Evolutionary conservation across 2,797 vertebrate genomes (phyloP).

Genomic region (Antennarius maculatus): DNA sequence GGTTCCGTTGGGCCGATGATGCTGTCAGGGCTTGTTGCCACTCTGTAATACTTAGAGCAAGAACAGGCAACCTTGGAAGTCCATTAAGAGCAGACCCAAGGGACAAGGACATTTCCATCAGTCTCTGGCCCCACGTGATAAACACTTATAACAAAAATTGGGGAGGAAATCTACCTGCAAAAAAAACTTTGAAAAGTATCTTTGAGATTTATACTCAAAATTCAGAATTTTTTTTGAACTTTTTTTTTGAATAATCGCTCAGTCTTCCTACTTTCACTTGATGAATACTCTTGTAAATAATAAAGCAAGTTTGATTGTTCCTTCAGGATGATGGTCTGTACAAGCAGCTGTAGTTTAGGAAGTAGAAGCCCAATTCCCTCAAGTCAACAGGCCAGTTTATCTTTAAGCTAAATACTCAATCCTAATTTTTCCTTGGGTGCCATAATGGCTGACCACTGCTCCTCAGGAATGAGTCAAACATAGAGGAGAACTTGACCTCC

Average conservation of each 20-base stretch:
- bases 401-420: too few relatives aligned
- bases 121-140: conserved; percentile 39
- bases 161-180: background rate
- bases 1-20: conserved; percentile 59
- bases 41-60: conserved; percentile 55
- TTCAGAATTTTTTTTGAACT: too few relatives aligned
- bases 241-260: background rate
- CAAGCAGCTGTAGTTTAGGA: too few relatives aligned
- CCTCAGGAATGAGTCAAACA: too few relatives aligned
- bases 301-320: background rate
- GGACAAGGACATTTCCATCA: conserved; percentile 53
- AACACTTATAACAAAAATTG: conserved; percentile 27
- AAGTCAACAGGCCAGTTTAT: too few relatives aligned
- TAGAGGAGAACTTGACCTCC: too few relatives aligned
- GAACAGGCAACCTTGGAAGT: conserved; percentile 66
- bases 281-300: background rate
- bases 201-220: too few relatives aligned
- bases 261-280: background rate
- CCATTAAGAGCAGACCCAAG: conserved; percentile 62
- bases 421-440: too few relatives aligned
- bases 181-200: background rate
- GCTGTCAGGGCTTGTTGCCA: conserved; percentile 66
- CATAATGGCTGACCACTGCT: too few relatives aligned
- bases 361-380: too few relatives aligned
- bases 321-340: background rate